Conservation (phyloP, 30 jellyfish, hydroid and myxozoan genomes). For the Catostylus mosaicus region DNA sequence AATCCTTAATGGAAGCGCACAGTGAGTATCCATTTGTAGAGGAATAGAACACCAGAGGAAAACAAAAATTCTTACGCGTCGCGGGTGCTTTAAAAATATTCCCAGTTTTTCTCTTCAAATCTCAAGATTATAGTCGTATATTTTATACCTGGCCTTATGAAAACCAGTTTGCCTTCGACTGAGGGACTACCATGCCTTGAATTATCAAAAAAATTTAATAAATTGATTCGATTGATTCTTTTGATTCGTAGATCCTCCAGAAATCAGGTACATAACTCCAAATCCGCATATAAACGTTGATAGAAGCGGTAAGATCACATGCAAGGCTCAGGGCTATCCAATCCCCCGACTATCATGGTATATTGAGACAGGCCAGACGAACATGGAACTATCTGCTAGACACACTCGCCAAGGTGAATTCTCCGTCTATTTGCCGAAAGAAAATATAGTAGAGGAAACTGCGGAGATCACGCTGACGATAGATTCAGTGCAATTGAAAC, state of each 20-base stretch:
- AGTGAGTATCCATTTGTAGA: neutral
- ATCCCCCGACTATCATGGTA: constrained; percentile 45
- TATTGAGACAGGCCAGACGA: neutral
- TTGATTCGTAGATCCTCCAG: constrained; percentile 43
- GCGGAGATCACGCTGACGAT: constrained; percentile 36
- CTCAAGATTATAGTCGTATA: too few relatives aligned
- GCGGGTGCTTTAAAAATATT: neutral
- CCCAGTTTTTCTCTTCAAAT: neutral
- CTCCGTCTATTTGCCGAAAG: constrained; percentile 24
- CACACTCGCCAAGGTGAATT: neutral
- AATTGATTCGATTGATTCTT: neutral
- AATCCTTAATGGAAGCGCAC: neutral
- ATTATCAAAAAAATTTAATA: too few relatives aligned
- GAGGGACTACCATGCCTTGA: neutral
- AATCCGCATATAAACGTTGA: constrained; percentile 60
- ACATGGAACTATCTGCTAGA: constrained; percentile 9
- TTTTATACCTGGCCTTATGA: too few relatives aligned
- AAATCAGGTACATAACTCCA: neutral
- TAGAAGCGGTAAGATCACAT: constrained; percentile 32
- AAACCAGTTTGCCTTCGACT: too few relatives aligned
- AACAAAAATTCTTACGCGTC: too few relatives aligned
- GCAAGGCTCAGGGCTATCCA: constrained; percentile 70
- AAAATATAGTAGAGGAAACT: neutral
- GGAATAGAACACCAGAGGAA: neutral
- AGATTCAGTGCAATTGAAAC: constrained; percentile 18